Evolutionary conservation across 2,888 invertebrate species (phyloP), one percentile per base, ranked within the genome.

Genomic region (Agapostemon virescens): DNA sequence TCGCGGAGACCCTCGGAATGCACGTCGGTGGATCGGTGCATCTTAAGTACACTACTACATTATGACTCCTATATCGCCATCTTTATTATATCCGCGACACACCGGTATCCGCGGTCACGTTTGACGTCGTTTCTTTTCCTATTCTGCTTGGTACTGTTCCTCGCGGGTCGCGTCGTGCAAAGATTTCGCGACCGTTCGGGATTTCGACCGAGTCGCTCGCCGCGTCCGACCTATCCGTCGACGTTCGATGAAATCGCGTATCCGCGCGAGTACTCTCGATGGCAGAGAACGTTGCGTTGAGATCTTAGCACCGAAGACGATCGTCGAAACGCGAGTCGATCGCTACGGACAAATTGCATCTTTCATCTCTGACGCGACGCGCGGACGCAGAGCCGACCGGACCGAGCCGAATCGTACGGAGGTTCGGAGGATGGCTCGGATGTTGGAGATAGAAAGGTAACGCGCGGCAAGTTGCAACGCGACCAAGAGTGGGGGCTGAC

Each of bases 1-100:
- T 83, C 88, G 87, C 87, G 86, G 89, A 87, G 88, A 90, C 88
- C 90, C 86, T 87, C 88, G 91, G 91, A 91, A 92, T 92, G 91
- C 90, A 87, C 87, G 84, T 82, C 86, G 88, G 85, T 89, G 85
- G 88, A 88, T 84, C 88, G 88, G 88, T 88, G 87, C 89, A 87
- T 88, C 85, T 84, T 87, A 87, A 86, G 86, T 89, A 89, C 90
- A 90, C 90, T 89, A 90, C 90, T 92, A 92, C 90, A 90, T 92
- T 92, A 92, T 91, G 91, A 91, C 90, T 90, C 90, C 88, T 92
- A 92, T 92, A 92, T 92, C 90, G 91, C 89, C 90, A 90, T 92
- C 91, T 92, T 92, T 92, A 92, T 92, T 92, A 91, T 89, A 90
- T 90, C 89, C 88, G 86, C 86, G 87, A 87, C 81, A 84, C 86